Evolutionary conservation across 1,140 invertebrate species (phyloP), one percentile per base, ranked within the genome.

Genomic region (Scaptomyza montana): DNA sequence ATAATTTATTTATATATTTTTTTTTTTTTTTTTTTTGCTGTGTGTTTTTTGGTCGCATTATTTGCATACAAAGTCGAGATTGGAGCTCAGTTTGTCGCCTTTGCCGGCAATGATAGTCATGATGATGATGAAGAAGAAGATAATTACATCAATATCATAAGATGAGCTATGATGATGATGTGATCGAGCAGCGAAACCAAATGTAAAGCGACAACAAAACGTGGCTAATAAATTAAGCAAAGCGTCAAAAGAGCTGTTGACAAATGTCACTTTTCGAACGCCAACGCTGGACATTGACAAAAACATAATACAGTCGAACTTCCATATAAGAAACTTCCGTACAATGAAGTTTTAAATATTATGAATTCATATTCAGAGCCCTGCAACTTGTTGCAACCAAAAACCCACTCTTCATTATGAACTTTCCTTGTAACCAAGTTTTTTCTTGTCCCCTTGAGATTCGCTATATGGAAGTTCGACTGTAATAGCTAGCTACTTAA

Each of bases 141-240:
- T 57, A 53, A 71, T 71, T 36, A 71, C 21, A 49, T 28, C 25
- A 19, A n/a, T 43, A 43, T 43, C 8, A 36, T 9, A 9, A 36
- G 39, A 43, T 43, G 39, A 43, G 39, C n/a, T 39, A 41, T 51
- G 49, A 47, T 55, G 71, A 62, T 74, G 71, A 74, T 74, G 71
- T 68, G 71, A 74, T 74, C 65, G 56, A 43, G 33, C 50, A 43
- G 43, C 41, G 50, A 49, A 62, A 25, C 49, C 55, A 68, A 73
- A 68, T 73, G 56, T 68, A 68, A 71, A 66, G 68, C 68, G 54
- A 66, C 68, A 72, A 66, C 49, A 74, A 74, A 77, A 77, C 49
- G 75, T 74, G 71, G 75, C 65, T 57, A 77, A 74, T 70, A 77
- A 77, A 77, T 77, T 74, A 69, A 36, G 66, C 75, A 61, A 61